Evolutionary conservation across 1,140 invertebrate genomes (phyloP).

Genomic region (Mylabris phalerata): DNA sequence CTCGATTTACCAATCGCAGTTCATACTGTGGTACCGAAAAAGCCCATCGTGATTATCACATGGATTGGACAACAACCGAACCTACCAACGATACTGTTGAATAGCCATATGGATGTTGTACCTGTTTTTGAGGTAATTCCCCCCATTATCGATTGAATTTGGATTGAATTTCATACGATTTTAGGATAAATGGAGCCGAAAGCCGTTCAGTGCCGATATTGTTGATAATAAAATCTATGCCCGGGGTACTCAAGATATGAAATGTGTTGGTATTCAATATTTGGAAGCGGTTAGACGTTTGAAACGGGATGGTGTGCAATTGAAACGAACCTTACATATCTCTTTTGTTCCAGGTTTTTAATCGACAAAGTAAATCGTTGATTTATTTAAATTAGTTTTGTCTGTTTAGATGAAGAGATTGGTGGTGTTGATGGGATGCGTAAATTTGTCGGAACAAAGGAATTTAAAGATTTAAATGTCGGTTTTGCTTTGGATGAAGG

Average conservation of each 20-base stretch:
- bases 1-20: slow-evolving; percentile 56
- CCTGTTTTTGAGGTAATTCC: slow-evolving; percentile 62
- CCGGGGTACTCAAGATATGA: slow-evolving; percentile 78
- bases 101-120: slow-evolving; percentile 92
- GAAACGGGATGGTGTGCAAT: slow-evolving; percentile 48
- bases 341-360: slow-evolving; percentile 71
- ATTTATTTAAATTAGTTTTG: background rate
- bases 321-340: slow-evolving; percentile 66
- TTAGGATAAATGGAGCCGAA: slow-evolving; percentile 52
- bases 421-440: slow-evolving; percentile 81
- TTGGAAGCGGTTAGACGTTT: slow-evolving; percentile 67
- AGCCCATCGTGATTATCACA: slow-evolving; percentile 75
- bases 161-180: slow-evolving; percentile 11
- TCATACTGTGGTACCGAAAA: slow-evolving; percentile 51
- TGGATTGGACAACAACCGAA: slow-evolving; percentile 66
- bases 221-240: slow-evolving; percentile 73
- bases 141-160: background rate
- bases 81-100: slow-evolving; percentile 68
- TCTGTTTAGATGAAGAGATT: slow-evolving; percentile 79
- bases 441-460: slow-evolving; percentile 65
- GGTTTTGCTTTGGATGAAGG: slow-evolving; percentile 92
- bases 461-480: slow-evolving; percentile 77
- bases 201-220: slow-evolving; percentile 70
- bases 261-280: slow-evolving; percentile 70
- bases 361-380: slow-evolving; percentile 37